Base-by-base conservation (phyloP, 2,797 vertebrate genomes). In the Glossophaga mutica region DNA sequence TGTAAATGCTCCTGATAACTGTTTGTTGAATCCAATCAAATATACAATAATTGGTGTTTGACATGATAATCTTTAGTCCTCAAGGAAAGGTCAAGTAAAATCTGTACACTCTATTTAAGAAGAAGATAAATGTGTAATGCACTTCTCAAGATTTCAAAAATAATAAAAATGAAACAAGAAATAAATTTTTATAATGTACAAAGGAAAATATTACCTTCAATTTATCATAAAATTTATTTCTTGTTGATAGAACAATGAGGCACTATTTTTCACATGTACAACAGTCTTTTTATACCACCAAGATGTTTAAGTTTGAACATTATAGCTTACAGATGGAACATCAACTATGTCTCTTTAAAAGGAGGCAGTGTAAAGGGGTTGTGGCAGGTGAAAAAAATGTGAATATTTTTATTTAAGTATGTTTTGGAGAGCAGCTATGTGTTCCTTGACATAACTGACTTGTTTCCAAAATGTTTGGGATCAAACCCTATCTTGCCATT, bases 261-360 rank as follows among this genome's bases (percentile, higher is more conserved):
- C 24, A 37, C 44, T 94, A 44, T 87, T 91, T 94, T 94, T 82
- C 65, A 92, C 32, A 57, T 6, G 48, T 62, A 70, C 21, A 50
- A 55, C 59, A 87, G 67, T 87, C 10, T 44, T 52, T 26, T 76
- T 92, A 32, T 73, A 12, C 39, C 19, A 93, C 44, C 29, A 88
- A 88, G 50, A 24, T 94, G 55, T 92, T 94, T 91, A 90, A 94
- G 39, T 90, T 91, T 97, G 81, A 95, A 94, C 46, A 76, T 96
- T 55, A 85, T 65, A 81, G 42, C 68, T 95, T 83, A 92, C 70
- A 37, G 68, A 81, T 82, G 81, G 89, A 96, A 88, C 52, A 71
- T 96, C 39, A 70, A 82, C 29, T 57, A 4, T 52, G 71, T 93
- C 67, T 90, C 71, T 93, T 89, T 91, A 67, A 95, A 94, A 93